Percentiles rank a stretch among this genome's conserved stretches.
Conservation (phyloP, 2,113 vertebrate species). For the Castor canadensis region DNA sequence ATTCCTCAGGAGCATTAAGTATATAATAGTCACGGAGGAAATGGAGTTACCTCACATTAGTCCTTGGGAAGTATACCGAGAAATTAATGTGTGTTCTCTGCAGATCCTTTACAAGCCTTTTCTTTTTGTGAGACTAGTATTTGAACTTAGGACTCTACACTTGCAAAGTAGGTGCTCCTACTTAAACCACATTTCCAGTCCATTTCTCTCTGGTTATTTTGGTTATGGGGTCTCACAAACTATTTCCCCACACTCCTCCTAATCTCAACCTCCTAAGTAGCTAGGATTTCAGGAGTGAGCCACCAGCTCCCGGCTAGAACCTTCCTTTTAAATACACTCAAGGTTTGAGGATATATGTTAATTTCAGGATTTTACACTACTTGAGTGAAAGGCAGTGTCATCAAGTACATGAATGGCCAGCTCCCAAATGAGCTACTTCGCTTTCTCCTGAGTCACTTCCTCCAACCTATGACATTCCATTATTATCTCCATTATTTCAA, state of each 20-base stretch:
- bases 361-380: slow-evolving; percentile 8
- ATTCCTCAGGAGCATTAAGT: background rate
- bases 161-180: too few species aligned
- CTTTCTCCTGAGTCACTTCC: background rate
- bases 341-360: background rate
- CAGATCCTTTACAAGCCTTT: too few species aligned
- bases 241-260: too few species aligned
- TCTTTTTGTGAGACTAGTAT: too few species aligned
- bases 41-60: background rate
- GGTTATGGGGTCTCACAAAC: too few species aligned
- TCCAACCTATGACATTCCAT: background rate
- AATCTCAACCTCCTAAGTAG: too few species aligned
- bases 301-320: too few species aligned
- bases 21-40: background rate
- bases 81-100: slow-evolving; percentile 30
- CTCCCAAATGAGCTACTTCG: background rate
- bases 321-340: slow-evolving; percentile 3
- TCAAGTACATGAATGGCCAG: background rate
- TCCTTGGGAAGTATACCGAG: slow-evolving; percentile 27
- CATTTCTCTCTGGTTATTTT: too few species aligned
- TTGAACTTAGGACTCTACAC: too few species aligned
- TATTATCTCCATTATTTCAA: background rate
- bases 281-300: too few species aligned
- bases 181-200: too few species aligned
- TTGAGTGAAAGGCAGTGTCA: slow-evolving; percentile 5